Evolutionary conservation across 2,888 invertebrate species (phyloP), one percentile per base, ranked within the genome.

Genomic region (Dryocosmus kuriphilus): DNA sequence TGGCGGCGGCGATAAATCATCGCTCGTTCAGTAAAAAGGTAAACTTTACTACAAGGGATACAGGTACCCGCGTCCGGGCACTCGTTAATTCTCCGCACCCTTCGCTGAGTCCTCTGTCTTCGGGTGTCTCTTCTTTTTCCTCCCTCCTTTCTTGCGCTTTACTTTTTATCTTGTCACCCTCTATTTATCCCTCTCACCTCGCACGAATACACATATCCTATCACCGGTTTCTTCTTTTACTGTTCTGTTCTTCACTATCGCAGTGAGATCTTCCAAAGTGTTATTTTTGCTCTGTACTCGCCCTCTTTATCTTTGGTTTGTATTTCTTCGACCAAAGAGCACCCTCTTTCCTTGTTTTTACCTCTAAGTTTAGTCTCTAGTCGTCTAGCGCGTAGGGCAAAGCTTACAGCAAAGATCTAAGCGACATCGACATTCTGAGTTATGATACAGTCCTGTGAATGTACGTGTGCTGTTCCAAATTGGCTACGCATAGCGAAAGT

Each of bases 31-130:
- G 46, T 67, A 67, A 51, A 51, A 67, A 67, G 67, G 46, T 67
- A 51, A 67, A 67, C 67, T 67, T 46, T 51, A n/a, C 46, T 67
- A 41, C 46, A 46, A 67, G 67, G 46, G 41, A 51, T 67, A 51
- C 46, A 46, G 46, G 67, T 67, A 51, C 46, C 67, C 46, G 46
- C 30, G 46, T 24, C 46, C 19, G 46, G 30, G 46, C 46, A 67
- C 67, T 67, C 67, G 67, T 67, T 67, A 67, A 67, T 67, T 67
- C 5, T 51, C 46, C 16, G 67, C 46, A 67, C 67, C 67, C 67
- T 67, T 67, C 67, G 67, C n/a, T 67, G 30, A 67, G 27, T 67
- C 30, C 30, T 51, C 41, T 67, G 67, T 51, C 30, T 67, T 46
- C 67, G 8, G 46, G 46, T 67, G 46, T 38, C 27, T 67, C 67